Conservation (phyloP, 2,113 vertebrate species). For the Plectropomus leopardus region DNA sequence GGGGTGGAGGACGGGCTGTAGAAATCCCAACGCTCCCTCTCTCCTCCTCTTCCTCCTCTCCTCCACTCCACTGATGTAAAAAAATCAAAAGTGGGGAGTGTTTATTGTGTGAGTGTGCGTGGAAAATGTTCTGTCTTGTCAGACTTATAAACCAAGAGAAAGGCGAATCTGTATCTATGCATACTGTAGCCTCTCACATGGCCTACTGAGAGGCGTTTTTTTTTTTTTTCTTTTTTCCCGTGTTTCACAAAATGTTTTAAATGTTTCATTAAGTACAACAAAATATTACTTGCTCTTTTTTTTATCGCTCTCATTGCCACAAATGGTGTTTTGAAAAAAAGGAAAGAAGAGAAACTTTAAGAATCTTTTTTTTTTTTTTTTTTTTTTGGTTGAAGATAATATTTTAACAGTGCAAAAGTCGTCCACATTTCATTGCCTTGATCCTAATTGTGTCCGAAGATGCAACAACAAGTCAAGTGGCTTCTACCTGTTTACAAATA, state of each 20-base stretch:
- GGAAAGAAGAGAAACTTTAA: slow-evolving; percentile 67
- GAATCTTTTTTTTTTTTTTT: slow-evolving; percentile 68
- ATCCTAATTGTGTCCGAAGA: slow-evolving; percentile 97
- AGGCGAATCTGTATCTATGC: slow-evolving; percentile 97
- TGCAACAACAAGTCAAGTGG: slow-evolving; percentile 99
- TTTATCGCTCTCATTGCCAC: slow-evolving; percentile 88
- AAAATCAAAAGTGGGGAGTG: slow-evolving; percentile 62
- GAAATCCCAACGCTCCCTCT: slow-evolving; percentile 81
- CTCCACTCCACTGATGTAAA: slow-evolving; percentile 69
- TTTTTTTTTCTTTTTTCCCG: slow-evolving; percentile 62
- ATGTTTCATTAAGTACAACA: slow-evolving; percentile 84
- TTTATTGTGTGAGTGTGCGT: slow-evolving; percentile 79
- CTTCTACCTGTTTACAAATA: slow-evolving; percentile 99
- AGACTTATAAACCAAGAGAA: slow-evolving; percentile 87
- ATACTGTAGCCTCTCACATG: slow-evolving; percentile 94
- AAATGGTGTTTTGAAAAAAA: slow-evolving; percentile 88
- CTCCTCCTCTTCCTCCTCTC: slow-evolving; percentile 80
- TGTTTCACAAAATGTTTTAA: slow-evolving; percentile 87
- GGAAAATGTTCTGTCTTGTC: slow-evolving; percentile 83
- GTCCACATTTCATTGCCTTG: slow-evolving; percentile 99
- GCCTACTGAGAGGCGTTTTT: slow-evolving; percentile 89
- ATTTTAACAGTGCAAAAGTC: slow-evolving; percentile 93
- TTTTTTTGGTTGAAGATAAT: slow-evolving; percentile 75
- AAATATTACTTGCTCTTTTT: slow-evolving; percentile 47
- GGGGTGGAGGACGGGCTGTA: slow-evolving; percentile 89